Conservation (phyloP, 2,888 invertebrate species). For the Orthosia gracilis region DNA sequence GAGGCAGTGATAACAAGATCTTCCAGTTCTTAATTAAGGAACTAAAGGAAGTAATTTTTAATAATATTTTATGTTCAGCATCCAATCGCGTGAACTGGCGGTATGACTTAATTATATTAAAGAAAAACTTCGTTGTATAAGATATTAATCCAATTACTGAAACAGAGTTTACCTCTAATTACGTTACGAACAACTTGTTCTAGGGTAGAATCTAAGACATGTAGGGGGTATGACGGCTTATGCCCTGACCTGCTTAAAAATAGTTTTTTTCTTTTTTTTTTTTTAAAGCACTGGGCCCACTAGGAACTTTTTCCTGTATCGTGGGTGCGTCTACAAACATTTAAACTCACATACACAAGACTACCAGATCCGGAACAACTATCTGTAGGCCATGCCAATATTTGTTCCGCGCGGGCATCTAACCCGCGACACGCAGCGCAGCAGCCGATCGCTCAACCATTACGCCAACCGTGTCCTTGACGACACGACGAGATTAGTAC, state of each 20-base stretch:
- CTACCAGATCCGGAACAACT: too few species aligned
- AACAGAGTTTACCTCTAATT: slow-evolving; percentile 21
- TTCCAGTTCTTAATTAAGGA: slow-evolving; percentile 12
- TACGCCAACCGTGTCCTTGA: too few species aligned
- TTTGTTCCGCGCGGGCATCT: too few species aligned
- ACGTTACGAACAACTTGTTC: slow-evolving; percentile 28
- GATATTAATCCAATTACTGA: slow-evolving; percentile 35
- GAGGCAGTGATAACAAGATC: neutral
- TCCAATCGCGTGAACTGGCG: slow-evolving; percentile 13
- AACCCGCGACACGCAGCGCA: too few species aligned
- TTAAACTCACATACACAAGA: too few species aligned
- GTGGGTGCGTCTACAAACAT: too few species aligned
- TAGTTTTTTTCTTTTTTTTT: too few species aligned
- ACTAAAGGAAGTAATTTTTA: slow-evolving; percentile 23
- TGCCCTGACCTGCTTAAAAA: slow-evolving; percentile 44
- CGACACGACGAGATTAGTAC: too few species aligned
- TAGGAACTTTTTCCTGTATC: too few species aligned
- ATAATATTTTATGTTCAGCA: slow-evolving; percentile 22
- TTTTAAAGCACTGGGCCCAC: too few species aligned
- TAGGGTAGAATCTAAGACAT: slow-evolving; percentile 22
- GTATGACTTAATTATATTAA: slow-evolving; percentile 27
- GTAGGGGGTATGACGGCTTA: slow-evolving; percentile 17
- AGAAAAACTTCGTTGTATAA: slow-evolving; percentile 31
- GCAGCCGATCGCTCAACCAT: too few species aligned
- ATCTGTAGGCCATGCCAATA: too few species aligned